These are phyloP conservation scores for Lycocerus yunnanus DNA, from an alignment of 2,888 invertebrate genomes.

Conservation along the genomic window DNA sequence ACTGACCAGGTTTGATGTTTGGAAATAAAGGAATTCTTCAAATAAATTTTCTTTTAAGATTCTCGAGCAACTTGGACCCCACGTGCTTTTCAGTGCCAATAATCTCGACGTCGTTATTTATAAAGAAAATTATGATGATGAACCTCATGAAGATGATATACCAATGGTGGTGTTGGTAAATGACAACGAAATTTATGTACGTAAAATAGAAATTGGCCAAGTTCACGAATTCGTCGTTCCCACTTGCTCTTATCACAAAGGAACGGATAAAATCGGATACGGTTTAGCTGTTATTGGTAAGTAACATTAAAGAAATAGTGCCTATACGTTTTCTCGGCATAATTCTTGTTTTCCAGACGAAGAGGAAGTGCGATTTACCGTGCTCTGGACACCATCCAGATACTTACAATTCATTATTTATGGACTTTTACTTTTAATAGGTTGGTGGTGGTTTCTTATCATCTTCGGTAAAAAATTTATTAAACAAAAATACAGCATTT, in stretches of 20 bases:
- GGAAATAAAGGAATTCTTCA: not conserved
- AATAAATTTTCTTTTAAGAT: conserved; percentile 56
- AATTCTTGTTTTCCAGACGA: conserved; percentile 59
- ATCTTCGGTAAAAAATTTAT: not conserved
- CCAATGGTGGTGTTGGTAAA: conserved; percentile 47
- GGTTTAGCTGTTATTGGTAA: conserved; percentile 80
- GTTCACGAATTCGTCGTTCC: conserved; percentile 84
- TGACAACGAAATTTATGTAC: conserved; percentile 51
- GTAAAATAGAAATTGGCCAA: conserved; percentile 55
- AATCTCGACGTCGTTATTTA: conserved; percentile 69
- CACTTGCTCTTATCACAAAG: conserved; percentile 97
- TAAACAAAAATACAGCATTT: not conserved
- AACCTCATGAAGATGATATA: conserved; percentile 47
- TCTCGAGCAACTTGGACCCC: conserved; percentile 67
- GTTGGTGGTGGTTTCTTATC: not conserved
- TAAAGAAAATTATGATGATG: conserved; percentile 48
- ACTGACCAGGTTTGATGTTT: conserved; percentile 46
- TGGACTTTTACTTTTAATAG: conserved; percentile 35
- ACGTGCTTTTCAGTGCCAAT: conserved; percentile 72
- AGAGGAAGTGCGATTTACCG: conserved; percentile 67
- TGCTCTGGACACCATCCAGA: conserved; percentile 77
- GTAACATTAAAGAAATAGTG: no score
- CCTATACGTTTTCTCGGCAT: not conserved
- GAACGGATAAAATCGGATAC: conserved; percentile 82
- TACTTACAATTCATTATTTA: conserved; percentile 68